Conservation (phyloP, 2,888 invertebrate species). For the Macrophya annulata region DNA sequence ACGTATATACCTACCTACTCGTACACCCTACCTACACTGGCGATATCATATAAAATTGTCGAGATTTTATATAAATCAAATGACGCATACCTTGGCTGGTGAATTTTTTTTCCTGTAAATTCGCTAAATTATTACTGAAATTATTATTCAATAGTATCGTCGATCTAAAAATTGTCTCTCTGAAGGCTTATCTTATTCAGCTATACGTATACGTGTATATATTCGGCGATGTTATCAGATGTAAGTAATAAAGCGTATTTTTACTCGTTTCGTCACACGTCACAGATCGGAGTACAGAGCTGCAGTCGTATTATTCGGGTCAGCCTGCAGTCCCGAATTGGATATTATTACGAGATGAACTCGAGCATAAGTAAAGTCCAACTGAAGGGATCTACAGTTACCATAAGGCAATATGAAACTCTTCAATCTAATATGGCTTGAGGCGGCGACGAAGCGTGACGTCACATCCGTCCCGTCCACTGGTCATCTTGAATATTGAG, state of each 20-base stretch:
- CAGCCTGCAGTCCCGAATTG: constrained; percentile 61
- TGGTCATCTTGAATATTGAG: constrained; percentile 79
- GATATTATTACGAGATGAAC: constrained; percentile 74
- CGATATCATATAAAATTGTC: not conserved
- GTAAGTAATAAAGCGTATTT: not conserved
- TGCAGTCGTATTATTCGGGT: not conserved
- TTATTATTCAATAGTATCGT: too few species aligned
- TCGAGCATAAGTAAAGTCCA: constrained; percentile 71
- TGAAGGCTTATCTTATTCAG: not conserved
- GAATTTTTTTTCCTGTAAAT: not conserved
- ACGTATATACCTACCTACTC: too few species aligned
- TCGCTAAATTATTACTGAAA: not conserved
- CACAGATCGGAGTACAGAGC: not conserved
- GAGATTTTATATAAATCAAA: not conserved
- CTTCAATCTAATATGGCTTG: constrained; percentile 78
- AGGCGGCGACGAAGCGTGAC: constrained; percentile 79
- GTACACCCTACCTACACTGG: too few species aligned
- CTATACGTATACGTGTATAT: not conserved
- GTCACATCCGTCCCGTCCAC: constrained; percentile 74
- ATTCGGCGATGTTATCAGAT: not conserved
- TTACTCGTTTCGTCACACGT: not conserved
- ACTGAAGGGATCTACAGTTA: constrained; percentile 60
- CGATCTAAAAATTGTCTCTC: not conserved
- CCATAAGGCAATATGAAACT: constrained; percentile 76
- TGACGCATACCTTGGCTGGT: not conserved